phyloP scores from a whole-genome alignment of 2,113 vertebrate species.

The Vimba vimba region DNA sequence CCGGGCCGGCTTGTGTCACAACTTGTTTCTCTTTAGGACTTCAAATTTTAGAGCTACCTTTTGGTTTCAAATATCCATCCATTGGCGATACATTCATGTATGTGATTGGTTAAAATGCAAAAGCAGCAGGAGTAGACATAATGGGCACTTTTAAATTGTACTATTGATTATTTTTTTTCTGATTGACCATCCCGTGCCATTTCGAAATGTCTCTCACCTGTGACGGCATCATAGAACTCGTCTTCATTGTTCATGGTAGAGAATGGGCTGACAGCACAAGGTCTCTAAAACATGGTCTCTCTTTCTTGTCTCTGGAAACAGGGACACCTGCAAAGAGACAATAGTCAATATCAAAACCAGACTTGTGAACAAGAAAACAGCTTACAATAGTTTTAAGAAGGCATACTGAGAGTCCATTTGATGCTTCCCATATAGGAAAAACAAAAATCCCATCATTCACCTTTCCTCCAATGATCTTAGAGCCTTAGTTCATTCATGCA shows the following conservation, averaged over 20 bases:
- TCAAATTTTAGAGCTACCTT: not conserved
- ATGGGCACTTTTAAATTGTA: not conserved
- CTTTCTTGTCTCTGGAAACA: slow-evolving; percentile 41
- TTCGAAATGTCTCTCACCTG: slow-evolving; percentile 77
- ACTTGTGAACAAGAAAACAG: not conserved
- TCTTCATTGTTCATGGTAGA: slow-evolving; percentile 93
- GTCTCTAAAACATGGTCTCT: slow-evolving; percentile 76
- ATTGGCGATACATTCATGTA: not conserved
- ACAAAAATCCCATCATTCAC: not conserved
- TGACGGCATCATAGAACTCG: slow-evolving; percentile 95
- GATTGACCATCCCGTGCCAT: slow-evolving; percentile 30
- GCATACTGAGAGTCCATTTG: no score
- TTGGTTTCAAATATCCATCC: not conserved
- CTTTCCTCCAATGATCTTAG: not conserved
- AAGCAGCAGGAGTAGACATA: not conserved
- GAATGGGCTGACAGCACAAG: slow-evolving; percentile 53
- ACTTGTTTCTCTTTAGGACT: not conserved
- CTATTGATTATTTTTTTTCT: not conserved
- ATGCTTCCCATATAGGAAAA: not conserved
- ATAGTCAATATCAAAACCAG: not conserved
- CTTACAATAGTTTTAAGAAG: not conserved
- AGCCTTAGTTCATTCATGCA: not conserved
- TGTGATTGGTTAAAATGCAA: not conserved
- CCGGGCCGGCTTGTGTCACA: not conserved
- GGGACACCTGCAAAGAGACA: slow-evolving; percentile 34